A percentile compares a stretch with the other conserved stretches of the same genome.
These are phyloP conservation scores for Ips nitidus DNA, from an alignment of 1,140 invertebrate species.

Conservation along the genomic window DNA sequence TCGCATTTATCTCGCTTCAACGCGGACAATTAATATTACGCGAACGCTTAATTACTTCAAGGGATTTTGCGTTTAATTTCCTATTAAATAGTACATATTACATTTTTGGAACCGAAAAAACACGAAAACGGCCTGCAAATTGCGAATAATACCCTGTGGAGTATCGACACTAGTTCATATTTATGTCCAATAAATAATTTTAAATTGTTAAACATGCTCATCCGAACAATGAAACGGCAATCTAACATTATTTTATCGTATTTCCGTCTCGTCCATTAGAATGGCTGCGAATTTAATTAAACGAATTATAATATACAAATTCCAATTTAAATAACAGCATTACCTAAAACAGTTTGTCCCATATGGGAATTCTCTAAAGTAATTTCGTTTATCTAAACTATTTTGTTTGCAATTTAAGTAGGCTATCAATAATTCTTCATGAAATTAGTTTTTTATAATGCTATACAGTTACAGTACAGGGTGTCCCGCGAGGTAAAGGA, in stretches of 20 bases:
- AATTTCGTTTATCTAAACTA: too few relatives aligned
- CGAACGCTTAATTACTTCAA: too few relatives aligned
- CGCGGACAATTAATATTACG: too few relatives aligned
- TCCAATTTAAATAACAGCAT: too few relatives aligned
- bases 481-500: too few relatives aligned
- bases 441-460: too few relatives aligned
- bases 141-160: neutral
- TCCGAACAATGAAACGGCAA: neutral
- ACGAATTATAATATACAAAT: neutral
- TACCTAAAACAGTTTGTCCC: too few relatives aligned
- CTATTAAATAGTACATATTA: neutral
- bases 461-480: too few relatives aligned
- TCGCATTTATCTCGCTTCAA: too few relatives aligned
- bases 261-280: neutral
- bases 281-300: neutral
- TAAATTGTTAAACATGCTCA: neutral
- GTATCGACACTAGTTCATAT: neutral
- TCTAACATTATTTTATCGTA: neutral
- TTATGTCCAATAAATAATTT: neutral
- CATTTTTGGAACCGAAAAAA: neutral
- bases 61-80: neutral
- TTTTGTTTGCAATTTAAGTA: too few relatives aligned
- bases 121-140: neutral
- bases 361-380: too few relatives aligned
- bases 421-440: too few relatives aligned